phyloP scores from a whole-genome alignment of 2,888 invertebrate genomes.

The Bhutanitis thaidina region DNA sequence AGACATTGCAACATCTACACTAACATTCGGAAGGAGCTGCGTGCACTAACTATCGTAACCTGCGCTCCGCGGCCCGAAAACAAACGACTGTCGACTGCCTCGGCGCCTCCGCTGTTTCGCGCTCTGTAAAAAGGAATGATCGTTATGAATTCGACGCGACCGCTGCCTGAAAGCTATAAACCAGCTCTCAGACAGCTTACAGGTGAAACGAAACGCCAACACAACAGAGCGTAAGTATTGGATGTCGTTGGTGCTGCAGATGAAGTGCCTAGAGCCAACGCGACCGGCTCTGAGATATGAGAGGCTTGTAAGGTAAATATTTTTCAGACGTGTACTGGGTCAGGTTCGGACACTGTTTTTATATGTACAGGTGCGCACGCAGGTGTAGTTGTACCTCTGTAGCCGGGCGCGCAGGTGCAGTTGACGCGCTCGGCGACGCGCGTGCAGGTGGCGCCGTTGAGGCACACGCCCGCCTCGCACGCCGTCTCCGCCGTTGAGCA shows the following conservation, averaged over 20 bases:
- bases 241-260: no score
- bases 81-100: neutral
- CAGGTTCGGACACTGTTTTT: no score
- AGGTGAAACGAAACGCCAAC: no score
- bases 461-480: slow-evolving; percentile 86
- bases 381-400: slow-evolving; percentile 75
- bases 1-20: neutral
- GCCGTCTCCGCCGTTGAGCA: slow-evolving; percentile 57
- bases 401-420: slow-evolving; percentile 86
- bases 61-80: slow-evolving; percentile 4
- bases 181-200: no score
- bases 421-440: slow-evolving; percentile 78
- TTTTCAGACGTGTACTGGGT: no score
- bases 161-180: no score
- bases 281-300: no score
- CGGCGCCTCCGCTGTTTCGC: neutral
- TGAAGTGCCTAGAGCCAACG: no score
- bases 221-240: no score
- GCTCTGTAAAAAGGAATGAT: slow-evolving; percentile 13
- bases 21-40: neutral
- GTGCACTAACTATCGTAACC: slow-evolving; percentile 10
- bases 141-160: neutral
- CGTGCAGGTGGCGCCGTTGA: slow-evolving; percentile 87
- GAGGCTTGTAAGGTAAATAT: no score
- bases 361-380: neutral